phyloP scores from a whole-genome alignment of 2,797 vertebrate species.

The Paguma larvata region DNA sequence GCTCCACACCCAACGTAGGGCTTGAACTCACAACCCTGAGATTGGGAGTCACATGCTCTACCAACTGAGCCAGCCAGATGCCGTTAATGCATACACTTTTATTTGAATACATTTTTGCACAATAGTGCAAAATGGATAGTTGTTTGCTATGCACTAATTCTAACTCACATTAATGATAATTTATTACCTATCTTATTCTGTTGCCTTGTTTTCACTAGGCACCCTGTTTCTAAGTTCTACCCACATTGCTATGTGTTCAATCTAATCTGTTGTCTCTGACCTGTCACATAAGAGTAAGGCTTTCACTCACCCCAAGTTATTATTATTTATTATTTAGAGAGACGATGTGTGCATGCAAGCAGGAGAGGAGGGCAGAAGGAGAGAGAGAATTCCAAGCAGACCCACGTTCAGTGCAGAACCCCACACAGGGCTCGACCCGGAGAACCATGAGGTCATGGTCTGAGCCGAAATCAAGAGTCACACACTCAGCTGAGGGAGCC shows the following conservation, averaged over 20 bases:
- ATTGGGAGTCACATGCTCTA: neutral
- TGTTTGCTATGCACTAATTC: neutral
- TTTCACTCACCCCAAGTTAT: neutral
- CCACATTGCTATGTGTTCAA: neutral
- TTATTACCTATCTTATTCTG: constrained; percentile 3
- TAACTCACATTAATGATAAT: neutral
- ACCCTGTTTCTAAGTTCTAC: neutral
- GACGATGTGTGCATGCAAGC: no score
- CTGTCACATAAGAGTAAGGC: neutral
- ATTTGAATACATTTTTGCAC: constrained; percentile 5
- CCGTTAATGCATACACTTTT: neutral
- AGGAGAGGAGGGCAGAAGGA: no score
- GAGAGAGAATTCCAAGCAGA: no score
- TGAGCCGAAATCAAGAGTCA: no score
- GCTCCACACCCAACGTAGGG: neutral
- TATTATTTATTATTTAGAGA: neutral
- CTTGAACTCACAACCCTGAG: neutral
- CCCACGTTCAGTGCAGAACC: no score
- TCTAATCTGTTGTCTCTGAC: neutral
- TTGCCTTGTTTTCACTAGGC: neutral
- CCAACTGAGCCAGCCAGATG: neutral
- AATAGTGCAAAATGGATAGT: neutral
- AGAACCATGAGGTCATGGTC: no score
- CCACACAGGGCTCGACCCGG: no score
- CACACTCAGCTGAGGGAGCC: no score